Conservation (phyloP, 2,888 invertebrate genomes). For the Gastrophysa polygoni region DNA sequence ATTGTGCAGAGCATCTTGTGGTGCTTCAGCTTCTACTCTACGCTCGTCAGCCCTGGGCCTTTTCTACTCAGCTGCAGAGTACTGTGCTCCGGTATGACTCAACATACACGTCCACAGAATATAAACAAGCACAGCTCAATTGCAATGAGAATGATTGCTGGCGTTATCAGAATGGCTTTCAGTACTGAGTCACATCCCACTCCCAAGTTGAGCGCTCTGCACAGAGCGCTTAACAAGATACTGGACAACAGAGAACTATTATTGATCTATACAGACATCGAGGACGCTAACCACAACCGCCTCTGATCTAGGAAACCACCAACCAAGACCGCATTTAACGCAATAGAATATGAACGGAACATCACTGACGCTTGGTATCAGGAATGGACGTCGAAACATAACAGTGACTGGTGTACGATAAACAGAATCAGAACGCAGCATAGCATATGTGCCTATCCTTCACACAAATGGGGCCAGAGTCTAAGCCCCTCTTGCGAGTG, state of each 20-base stretch:
- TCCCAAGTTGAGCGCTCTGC: neutral
- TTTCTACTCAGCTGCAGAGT: neutral
- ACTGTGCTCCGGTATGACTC: slow-evolving; percentile 3
- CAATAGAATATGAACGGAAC: no score
- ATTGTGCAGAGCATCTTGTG: neutral
- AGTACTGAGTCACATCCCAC: neutral
- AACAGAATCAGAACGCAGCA: neutral
- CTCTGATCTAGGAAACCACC: no score
- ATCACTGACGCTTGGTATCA: neutral
- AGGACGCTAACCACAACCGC: slow-evolving; percentile 2
- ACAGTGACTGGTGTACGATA: neutral
- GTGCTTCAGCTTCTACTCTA: neutral
- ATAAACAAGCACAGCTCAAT: slow-evolving; percentile 1
- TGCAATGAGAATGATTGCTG: slow-evolving; percentile 15
- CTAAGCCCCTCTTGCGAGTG: no score
- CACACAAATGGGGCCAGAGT: no score
- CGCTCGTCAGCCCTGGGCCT: slow-evolving; percentile 3
- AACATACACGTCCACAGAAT: slow-evolving; percentile 8
- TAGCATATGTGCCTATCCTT: neutral
- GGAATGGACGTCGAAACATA: neutral
- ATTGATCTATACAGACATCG: slow-evolving; percentile 3
- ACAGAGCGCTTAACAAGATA: neutral
- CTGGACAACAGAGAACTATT: slow-evolving; percentile 8
- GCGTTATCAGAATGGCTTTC: slow-evolving; percentile 8
- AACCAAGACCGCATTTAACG: no score